Base-by-base conservation (phyloP, 2,797 vertebrate species). In the Miopithecus talapoin region DNA sequence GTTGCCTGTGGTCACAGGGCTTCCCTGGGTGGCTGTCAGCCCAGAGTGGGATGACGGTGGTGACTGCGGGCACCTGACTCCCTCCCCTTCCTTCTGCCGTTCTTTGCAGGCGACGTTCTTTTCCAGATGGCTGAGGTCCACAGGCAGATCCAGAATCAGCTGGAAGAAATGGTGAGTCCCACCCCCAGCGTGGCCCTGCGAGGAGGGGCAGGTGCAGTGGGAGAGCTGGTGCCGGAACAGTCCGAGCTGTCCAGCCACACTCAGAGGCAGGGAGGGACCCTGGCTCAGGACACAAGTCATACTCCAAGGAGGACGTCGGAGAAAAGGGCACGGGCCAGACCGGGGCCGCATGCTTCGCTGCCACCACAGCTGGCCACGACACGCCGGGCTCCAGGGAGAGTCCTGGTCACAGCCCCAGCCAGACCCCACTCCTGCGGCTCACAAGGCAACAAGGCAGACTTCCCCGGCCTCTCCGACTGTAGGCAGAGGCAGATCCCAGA, bases 101-200 rank as follows among this genome's bases (percentile, higher is more conserved):
- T 81, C 80, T 98, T 97, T 98, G 43, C 99, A 99, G 99, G 99
- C 98, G 99, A 99, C 0, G 99, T 99, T 41, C 99, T 99, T 30
- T 99, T 99, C 98, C 99, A 99, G 99, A 99, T 99, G 99, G 99
- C 99, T 0, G 99, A 99, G 94, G 99, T 99, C 94, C 99, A 99
- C 99, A 98, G 99, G 97, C 99, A 99, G 99, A 99, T 99, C 98
- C 99, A 99, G 98, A 99, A 99, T 98, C 99, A 99, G 98, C 98
- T 99, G 74, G 99, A 99, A 89, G 99, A 99, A 97, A 99, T 99
- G 99, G 99, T 99, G 98, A 99, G 99, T 98, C 96, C 50, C 5
- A 46, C 24, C 76, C 75, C 46, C 28, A 13, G 41, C 0, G 7
- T 2, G 24, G 48, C 39, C 0, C 8, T 0, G 0, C 12, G 8